Evolutionary conservation across 1,140 invertebrate species (phyloP), one percentile per base, ranked within the genome.

Genomic region (Brachionus rubens): DNA sequence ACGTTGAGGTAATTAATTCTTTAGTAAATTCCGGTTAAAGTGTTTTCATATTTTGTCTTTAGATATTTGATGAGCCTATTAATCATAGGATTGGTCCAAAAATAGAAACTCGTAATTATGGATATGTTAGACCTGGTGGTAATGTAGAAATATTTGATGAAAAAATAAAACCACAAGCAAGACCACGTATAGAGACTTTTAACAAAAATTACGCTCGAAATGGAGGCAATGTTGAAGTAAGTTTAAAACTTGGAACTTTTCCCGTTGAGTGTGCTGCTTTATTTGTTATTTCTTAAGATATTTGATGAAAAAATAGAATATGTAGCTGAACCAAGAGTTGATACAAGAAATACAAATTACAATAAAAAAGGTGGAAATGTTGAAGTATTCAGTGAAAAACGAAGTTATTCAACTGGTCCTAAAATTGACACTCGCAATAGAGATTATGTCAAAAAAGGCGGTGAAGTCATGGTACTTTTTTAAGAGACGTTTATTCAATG

Each of bases 301-400:
- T 72, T 72, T 72, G 68, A 72, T 26, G 68, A 72, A 54, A 72
- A 72, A 33, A 14, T 33, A 36, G 41, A 52, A n/a, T 72, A 50
- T 30, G 26, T 14, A 48, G 12, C 68, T 6, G 36, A 33, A 40
- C 68, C 68, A 1, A 72, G 28, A 16, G 46, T 72, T 0, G 28
- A 72, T 41, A 50, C 47, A 2, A 36, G 68, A 50, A 72, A 72
- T 36, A 28, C 5, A 28, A 54, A 24, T 40, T 72, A 72, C 33
- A 21, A 19, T 1, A 72, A 48, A 41, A 33, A 48, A 21, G 43
- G 46, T 0, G 46, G 68, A 16, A 33, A 72, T 7, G 26, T 72
- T n/a, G 68, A 70, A 33, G 65, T 70, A 43, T 50, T 50, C 24
- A 50, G 24, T 26, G 48, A 50, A 12, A 50, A 50, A 26, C 3